These are phyloP conservation scores for Napeogenes sylphis DNA, from an alignment of 2,888 invertebrate genomes.

Conservation along the genomic window DNA sequence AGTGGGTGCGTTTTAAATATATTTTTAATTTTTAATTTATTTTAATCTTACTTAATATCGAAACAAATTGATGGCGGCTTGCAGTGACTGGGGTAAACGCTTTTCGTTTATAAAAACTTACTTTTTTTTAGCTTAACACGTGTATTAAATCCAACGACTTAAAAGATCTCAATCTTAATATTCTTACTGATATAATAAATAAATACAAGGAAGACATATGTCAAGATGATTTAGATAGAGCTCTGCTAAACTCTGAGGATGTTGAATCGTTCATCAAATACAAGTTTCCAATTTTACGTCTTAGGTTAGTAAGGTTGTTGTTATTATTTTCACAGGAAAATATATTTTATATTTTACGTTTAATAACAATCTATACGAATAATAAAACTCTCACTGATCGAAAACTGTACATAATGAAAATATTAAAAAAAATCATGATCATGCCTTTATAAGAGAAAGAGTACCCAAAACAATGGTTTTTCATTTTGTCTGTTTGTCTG, in stretches of 20 bases:
- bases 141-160: conserved; percentile 39
- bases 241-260: conserved; percentile 40
- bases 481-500: too few relatives aligned
- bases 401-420: too few relatives aligned
- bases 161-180: conserved; percentile 34
- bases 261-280: conserved; percentile 47
- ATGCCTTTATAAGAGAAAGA: too few relatives aligned
- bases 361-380: too few relatives aligned
- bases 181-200: conserved; percentile 40
- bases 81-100: not conserved
- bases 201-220: conserved; percentile 50
- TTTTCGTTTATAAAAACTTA: not conserved
- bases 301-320: conserved; percentile 39
- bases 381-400: too few relatives aligned
- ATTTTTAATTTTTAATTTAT: not conserved
- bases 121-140: conserved; percentile 46
- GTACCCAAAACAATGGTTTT: too few relatives aligned
- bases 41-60: too few relatives aligned
- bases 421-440: too few relatives aligned
- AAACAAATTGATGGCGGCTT: too few relatives aligned
- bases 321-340: not conserved
- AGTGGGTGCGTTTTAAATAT: conserved; percentile 45
- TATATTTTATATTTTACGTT: not conserved
- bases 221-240: conserved; percentile 38
- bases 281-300: conserved; percentile 52